Evolutionary conservation across 2,888 invertebrate species (phyloP).

Genomic region (Lasioglossum calceatum): DNA sequence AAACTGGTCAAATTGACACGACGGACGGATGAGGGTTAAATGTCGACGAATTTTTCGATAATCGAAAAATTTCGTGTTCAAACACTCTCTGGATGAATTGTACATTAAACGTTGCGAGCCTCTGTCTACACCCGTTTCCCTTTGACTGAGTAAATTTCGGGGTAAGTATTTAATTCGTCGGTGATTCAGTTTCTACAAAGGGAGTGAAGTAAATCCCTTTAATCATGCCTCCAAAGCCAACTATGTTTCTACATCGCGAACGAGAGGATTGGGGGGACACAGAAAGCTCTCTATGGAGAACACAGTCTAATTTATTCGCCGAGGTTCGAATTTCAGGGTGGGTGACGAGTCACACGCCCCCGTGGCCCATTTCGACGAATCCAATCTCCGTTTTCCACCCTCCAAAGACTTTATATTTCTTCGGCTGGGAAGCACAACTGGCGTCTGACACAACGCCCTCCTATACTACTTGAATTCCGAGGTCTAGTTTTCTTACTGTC

Average conservation of each 20-base stretch:
- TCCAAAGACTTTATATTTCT: conserved; percentile 29
- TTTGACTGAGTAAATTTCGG: conserved; percentile 22
- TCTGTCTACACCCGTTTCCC: neutral
- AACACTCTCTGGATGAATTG: neutral
- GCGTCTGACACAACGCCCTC: neutral
- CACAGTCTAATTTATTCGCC: conserved; percentile 57
- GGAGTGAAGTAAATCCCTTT: conserved; percentile 20
- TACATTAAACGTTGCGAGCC: conserved; percentile 30
- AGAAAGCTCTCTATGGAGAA: conserved; percentile 29
- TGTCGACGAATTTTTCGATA: neutral
- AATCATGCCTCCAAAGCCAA: conserved; percentile 31
- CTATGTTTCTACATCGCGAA: conserved; percentile 23
- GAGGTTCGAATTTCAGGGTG: conserved; percentile 60
- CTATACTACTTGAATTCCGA: neutral
- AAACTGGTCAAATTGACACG: too few species aligned
- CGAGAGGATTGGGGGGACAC: conserved; percentile 30
- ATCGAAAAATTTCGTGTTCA: neutral
- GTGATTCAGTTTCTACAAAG: conserved; percentile 30
- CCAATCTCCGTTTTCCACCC: conserved; percentile 55
- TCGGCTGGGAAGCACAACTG: neutral
- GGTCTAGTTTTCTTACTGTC: neutral
- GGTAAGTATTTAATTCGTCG: conserved; percentile 44
- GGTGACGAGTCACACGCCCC: conserved; percentile 32
- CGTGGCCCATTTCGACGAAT: conserved; percentile 52
- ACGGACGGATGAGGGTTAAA: too few species aligned